Base-by-base conservation (phyloP, 2,888 invertebrate genomes). In the Tetragonisca angustula region DNA sequence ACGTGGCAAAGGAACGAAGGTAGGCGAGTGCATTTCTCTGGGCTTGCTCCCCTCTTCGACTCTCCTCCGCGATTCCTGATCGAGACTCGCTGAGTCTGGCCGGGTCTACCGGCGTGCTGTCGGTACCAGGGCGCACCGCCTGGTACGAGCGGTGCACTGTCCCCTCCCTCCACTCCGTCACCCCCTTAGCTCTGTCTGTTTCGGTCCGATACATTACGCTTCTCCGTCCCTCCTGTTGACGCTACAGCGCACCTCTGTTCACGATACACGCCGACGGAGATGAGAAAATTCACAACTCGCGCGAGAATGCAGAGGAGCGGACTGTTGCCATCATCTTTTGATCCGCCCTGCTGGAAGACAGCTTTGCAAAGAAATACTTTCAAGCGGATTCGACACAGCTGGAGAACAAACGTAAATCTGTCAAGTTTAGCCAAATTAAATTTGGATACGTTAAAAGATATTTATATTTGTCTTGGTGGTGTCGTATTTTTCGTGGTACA, bases 101-200 rank as follows among this genome's bases (percentile, higher is more conserved):
- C 83, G 83, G 78, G 84, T 84, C 83, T 75, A 67, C 75, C 81
- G 76, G 64, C 70, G 56, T 65, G 82, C 71, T 59, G 75, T 68
- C 90, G 92, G 93, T 94, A 92, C 94, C 94, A 94, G 93, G 90
- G 92, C 89, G 92, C 92, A 89, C 93, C 88, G 93, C 93, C 94
- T 93, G 93, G 94, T 92, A 94, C 93, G 92, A 91, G 78, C 89
- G 84, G 83, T 91, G 92, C 92, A 92, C 91, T 91, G 79, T 52
- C 52, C 4, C 59, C 68, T 68, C n/a, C 71, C 86, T 74, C 80
- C 75, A 69, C 78, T 77, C 79, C 82, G 67, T 49, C 54, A 32
- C 65, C 80, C 61, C 43, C 75, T 61, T 61, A 17, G 68, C 82
- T 76, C 76, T 79, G 50, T 61, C 24, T 78, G 75, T 78, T 80